Evolutionary conservation across 2,888 invertebrate species (phyloP).

Genomic region (Acanthoscelides obtectus): DNA sequence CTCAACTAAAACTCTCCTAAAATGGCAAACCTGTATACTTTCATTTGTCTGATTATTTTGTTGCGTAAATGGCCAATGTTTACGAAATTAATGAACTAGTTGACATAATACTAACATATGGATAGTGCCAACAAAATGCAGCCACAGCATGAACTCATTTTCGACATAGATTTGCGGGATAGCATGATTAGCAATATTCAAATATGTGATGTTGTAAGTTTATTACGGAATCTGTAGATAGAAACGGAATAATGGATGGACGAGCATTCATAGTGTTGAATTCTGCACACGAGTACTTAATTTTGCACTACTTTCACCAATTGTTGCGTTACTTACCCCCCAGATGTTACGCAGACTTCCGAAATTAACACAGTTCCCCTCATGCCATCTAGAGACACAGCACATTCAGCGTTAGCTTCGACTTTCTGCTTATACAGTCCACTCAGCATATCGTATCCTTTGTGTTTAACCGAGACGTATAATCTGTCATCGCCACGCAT

Average conservation of each 20-base stretch:
- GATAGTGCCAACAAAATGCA: no score
- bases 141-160: no score
- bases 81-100: no score
- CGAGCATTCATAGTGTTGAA: not conserved
- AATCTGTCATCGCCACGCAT: constrained; percentile 84
- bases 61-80: no score
- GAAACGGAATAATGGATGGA: not conserved
- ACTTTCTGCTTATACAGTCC: constrained; percentile 62
- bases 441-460: constrained; percentile 64
- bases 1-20: no score
- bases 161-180: no score
- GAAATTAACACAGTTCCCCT: constrained; percentile 73
- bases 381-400: constrained; percentile 75
- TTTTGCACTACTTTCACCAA: not conserved
- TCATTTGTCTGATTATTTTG: no score
- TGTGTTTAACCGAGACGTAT: constrained; percentile 73
- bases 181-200: no score
- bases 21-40: no score
- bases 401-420: constrained; percentile 52
- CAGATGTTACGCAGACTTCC: constrained; percentile 61
- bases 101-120: no score
- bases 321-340: constrained; percentile 54
- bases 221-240: not conserved
- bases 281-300: no score
- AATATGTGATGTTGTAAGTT: no score